Evolutionary conservation across 2,888 invertebrate genomes (phyloP), one percentile per base, ranked within the genome.

Genomic region (Tetramorium bicarinatum): DNA sequence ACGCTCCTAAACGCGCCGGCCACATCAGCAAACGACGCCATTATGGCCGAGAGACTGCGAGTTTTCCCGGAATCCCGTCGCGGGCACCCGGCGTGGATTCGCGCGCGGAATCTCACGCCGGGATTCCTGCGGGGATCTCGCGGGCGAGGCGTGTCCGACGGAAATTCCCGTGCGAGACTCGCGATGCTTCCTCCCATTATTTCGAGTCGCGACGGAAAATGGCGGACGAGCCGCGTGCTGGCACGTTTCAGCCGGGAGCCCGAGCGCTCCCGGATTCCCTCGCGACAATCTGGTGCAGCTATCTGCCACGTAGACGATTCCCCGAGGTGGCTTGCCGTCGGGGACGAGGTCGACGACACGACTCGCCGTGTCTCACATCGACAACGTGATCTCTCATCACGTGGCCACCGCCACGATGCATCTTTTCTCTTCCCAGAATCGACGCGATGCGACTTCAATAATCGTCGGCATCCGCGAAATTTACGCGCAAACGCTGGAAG

Each of bases 1-100:
- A 72, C 75, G 86, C 71, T 66, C 85, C 86, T 87, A 82, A 85
- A 75, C 88, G 88, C 83, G 83, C 85, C 88, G 87, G 93, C 93
- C 93, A 94, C 93, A 94, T 94, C 94, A 92, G 91, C 94, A 93
- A 93, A 89, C 89, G 93, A 92, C 94, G 94, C 94, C 94, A 94
- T 94, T 91, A 90, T 61, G 59, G 67, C n/a, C 54, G 25, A 29
- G 82, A 29, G 77, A 62, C 29, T 49, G 8, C 18, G 61, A 83
- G 41, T 76, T 83, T 87, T 76, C n/a, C 25, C 69, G 3, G 41
- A 74, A n/a, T 81, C 18, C 29, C 29, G 4, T 34, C 52, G 38
- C n/a, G 38, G 3, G 34, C 25, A 8, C 7, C n/a, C 56, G 21
- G 34, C 25, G n/a, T 29, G 9, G 13, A 18, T 47, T 11, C n/a